Base-by-base conservation (phyloP, 2,888 invertebrate species). In the Leucoma salicis region DNA sequence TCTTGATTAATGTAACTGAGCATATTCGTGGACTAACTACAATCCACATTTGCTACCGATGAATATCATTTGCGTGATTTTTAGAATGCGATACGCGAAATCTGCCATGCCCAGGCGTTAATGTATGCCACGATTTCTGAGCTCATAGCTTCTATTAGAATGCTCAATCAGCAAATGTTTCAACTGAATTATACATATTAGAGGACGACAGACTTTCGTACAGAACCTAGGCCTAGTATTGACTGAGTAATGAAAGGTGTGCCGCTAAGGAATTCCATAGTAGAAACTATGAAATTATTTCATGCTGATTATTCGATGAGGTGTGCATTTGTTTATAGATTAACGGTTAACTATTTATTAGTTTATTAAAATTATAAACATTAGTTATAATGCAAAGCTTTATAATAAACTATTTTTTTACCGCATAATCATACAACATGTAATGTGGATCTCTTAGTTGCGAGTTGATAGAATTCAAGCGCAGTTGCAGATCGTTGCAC, bases 101-200 rank as follows among this genome's bases (percentile, higher is more conserved):
- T 13, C 29, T 12, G 8, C 13, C 29, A 13, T 13, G 13, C 13
- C 29, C 13, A 29, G 6, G n/a, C 7, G 15, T 71, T 86, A 87
- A 89, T 86, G 73, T 86, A 88, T 88, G 79, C 86, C 87, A 87
- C 85, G 86, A 78, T 65, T 63, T 68, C 70, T 89, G 85, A 89
- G 82, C 84, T 89, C 88, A 89, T 82, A 78, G 76, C 74, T 76
- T 80, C 61, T 82, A 85, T 80, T 87, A 88, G 82, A 84, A 81
- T 82, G 76, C 78, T 76, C 77, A 75, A 80, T 76, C 74, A 69
- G 71, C 70, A 72, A 74, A 75, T 72, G 74, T 72, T 75, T 66
- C 21, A 27, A 34, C 31, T 35, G 18, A 35, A 74, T 66, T 70
- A 69, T 70, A 75, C 66, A 65, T 54, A 66, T 70, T 69, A 74